Base-by-base conservation (phyloP, 2,113 vertebrate species). In the Cepphus grylle region DNA sequence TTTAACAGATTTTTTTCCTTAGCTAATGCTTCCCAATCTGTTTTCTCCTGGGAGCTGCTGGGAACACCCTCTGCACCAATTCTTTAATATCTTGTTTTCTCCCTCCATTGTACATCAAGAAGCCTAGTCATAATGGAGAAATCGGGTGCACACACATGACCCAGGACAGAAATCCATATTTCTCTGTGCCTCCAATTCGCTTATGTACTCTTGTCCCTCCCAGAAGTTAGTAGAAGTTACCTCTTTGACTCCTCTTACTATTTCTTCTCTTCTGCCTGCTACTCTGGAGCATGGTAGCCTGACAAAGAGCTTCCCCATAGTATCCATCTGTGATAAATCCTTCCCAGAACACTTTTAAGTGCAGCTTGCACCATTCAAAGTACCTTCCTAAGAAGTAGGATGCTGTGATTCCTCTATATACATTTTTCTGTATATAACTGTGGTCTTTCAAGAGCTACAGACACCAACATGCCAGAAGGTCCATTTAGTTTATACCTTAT, bases 231-330 rank as follows among this genome's bases (percentile, higher is more conserved):
- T 26, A 91, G 27, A 82, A 66, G 16, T 47, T 81, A 34, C 14
- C 3, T 65, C 50, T 89, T 76, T 91, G 69, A 29, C n/a, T 72
- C 40, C 14, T 81, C 53, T 72, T n/a, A 61, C 6, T 15, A 45
- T 77, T 78, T 69, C 15, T 81, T 87, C 30, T 11, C 4, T 73
- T 59, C 23, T 55, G 21, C 3, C 49, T 47, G 18, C 8, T 89
- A 32, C 27, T 81, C 67, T 53, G 26, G 12, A 69, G 7, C 62
- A 42, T 3, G 53, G 52, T 63, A 72, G 19, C 4, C 32, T 26
- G 27, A 69, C 18, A 87, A 63, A 70, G 1, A 32, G 12, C 38
- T 66, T 73, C n/a, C 59, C 16, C 8, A 38, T 47, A 0, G 0
- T 43, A 23, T 26, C 14, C 1, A 29, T 38, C 45, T 82, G 32